Evolutionary conservation across 2,113 vertebrate species (phyloP), one percentile per base, ranked within the genome.

Genomic region (Lepus timidus): DNA sequence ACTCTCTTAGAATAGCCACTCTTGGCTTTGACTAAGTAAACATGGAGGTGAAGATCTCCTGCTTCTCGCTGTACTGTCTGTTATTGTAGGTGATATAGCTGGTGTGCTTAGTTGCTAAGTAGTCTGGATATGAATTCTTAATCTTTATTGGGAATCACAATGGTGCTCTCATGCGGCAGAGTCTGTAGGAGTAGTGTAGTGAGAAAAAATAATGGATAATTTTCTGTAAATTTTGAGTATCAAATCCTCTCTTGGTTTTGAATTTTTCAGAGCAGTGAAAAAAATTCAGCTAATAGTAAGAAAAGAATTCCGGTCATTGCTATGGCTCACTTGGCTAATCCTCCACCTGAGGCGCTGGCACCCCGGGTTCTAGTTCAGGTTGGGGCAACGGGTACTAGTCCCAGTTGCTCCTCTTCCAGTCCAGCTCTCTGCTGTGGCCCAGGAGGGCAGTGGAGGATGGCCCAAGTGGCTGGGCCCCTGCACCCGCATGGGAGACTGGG

Each of bases 191-290:
- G 25, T 3, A 70, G 33, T 44, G 13, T 25, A 19, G 23, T 67
- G 6, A 27, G 1, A 58, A 68, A 88, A 91, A 92, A 58, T 88
- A 85, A 87, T 39, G 16, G 73, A 7, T 8, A 13, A 8, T 73
- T 85, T 84, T 68, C 12, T 65, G 58, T 78, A 88, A 58, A 65
- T 36, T 62, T 90, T 75, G 65, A 88, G 22, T 64, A 68, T 82
- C 14, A 90, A 90, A 67, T 75, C 25, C 3, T 88, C 52, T 79
- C 9, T 9, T 8, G 65, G 49, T 11, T 86, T 82, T 87, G 39
- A 82, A 51, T 64, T 22, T 52, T 73, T 62, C 11, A 90, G n/a
- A 82, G 61, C 22, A 74, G 36, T 78, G 9, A 85, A 52, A 88
- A 7, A 29, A 0, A 5, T 76, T 81, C n/a, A 25, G 39, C 8